Conservation (phyloP, 2,797 vertebrate genomes). For the Cirrhinus molitorella region DNA sequence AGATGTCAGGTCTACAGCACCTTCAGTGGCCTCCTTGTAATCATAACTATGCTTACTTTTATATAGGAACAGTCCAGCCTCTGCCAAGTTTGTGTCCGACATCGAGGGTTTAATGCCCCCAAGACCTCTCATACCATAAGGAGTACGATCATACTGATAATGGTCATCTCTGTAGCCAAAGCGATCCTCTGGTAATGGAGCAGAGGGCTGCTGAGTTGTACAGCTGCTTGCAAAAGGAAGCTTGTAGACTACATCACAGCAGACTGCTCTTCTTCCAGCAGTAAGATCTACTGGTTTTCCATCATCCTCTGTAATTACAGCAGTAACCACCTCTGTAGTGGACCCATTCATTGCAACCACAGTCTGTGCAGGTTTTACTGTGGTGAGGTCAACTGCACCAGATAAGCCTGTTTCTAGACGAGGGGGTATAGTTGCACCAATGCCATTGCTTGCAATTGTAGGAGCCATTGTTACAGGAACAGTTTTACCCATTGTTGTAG, state of each 20-base stretch:
- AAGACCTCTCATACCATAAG: conserved; percentile 87
- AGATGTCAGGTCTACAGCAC: conserved; percentile 98
- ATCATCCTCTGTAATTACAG: conserved; percentile 89
- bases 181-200: conserved; percentile 93
- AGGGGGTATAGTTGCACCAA: conserved; percentile 73
- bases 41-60: conserved; percentile 98
- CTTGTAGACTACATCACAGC: conserved; percentile 96
- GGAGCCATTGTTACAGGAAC: conserved; percentile 82
- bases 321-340: conserved; percentile 84
- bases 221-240: conserved; percentile 95
- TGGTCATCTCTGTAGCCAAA: conserved; percentile 98
- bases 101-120: conserved; percentile 97
- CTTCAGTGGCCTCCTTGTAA: conserved; percentile 90
- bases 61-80: conserved; percentile 94
- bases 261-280: conserved; percentile 91
- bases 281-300: conserved; percentile 97
- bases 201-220: conserved; percentile 86
- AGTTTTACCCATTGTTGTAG: conserved; percentile 77
- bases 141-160: conserved; percentile 91
- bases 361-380: conserved; percentile 89
- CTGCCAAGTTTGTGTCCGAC: conserved; percentile 97
- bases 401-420: conserved; percentile 76
- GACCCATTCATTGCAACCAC: conserved; percentile 87
- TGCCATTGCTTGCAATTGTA: conserved; percentile 84
- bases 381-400: conserved; percentile 93